Base-by-base conservation (phyloP, 2,888 invertebrate species). In the Xestia ashworthii region DNA sequence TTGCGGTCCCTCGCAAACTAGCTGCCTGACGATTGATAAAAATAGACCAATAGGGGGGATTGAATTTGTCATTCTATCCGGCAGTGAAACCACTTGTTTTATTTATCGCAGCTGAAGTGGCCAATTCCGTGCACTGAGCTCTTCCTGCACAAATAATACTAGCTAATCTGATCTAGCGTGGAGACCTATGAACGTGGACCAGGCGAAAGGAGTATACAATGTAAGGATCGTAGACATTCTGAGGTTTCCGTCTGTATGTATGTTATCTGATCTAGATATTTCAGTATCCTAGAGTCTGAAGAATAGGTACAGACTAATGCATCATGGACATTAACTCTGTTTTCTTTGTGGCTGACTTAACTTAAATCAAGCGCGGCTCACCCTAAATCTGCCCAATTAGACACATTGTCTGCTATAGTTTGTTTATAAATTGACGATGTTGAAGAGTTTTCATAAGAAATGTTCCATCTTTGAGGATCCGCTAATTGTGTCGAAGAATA, bases 61-160 rank as follows among this genome's bases (percentile, higher is more conserved):
- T 80, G 68, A 76, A 87, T 88, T 79, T 72, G 87, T 87, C 79
- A 84, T 83, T 80, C 74, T 83, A 87, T 88, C 88, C 88, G 88
- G 87, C 73, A 85, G 76, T 76, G 81, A 88, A 83, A 79, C 82
- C 72, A 79, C 80, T 84, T 80, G 87, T 74, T 78, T 78, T 79
- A 77, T 83, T 79, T 82, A 87, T 86, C 67, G 68, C 75, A 67
- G 12, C 65, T 75, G 71, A 78, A 86, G 82, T 71, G 84, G 78
- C 71, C 75, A 70, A 82, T 80, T 80, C 78, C 74, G 75, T 79
- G 76, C 71, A 65, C 71, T 65, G 64, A 50, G 85, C 81, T 76
- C 85, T 82, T 83, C 82, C 82, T 83, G 85, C 71, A 53, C 53
- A 66, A 72, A 67, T 76, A 73, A 60, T 72, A 55, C 53, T 38